Conservation (phyloP, 2,113 vertebrate species). For the Climacteris rufus region DNA sequence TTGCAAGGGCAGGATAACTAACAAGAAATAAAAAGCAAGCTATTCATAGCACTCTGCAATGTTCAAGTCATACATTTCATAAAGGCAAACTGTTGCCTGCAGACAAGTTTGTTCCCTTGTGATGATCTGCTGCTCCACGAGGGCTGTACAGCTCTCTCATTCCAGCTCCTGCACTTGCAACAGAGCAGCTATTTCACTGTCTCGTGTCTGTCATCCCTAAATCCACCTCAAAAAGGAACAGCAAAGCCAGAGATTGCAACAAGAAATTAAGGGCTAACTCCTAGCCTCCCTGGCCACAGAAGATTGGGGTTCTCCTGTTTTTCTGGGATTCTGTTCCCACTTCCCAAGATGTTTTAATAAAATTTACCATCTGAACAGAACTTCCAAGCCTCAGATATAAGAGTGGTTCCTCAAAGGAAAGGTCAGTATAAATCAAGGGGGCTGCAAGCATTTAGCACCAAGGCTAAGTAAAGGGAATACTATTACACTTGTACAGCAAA, state of each 20-base stretch:
- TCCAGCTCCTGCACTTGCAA: background rate
- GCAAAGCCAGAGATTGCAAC: background rate
- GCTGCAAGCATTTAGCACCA: background rate
- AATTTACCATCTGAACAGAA: background rate
- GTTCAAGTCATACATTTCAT: background rate
- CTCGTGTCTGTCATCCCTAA: background rate
- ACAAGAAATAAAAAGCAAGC: background rate
- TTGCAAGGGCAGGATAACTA: constrained; percentile 4
- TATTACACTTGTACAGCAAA: background rate
- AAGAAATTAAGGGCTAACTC: background rate
- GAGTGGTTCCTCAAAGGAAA: background rate
- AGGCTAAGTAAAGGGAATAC: background rate
- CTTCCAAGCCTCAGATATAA: background rate
- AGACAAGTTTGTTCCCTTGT: background rate
- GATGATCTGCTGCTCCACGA: background rate
- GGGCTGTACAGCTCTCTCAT: background rate
- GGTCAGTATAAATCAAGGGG: background rate
- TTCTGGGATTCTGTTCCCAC: background rate
- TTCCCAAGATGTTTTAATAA: background rate
- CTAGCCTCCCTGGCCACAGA: background rate
- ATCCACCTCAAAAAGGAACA: background rate
- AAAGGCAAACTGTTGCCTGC: constrained; percentile 24
- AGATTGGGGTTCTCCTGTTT: background rate
- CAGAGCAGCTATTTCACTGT: background rate
- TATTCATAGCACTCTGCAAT: background rate